A percentile compares a stretch with the other conserved stretches of the same genome.
Evolutionary conservation across 2,888 invertebrate genomes (phyloP).

Genomic region (Caenorhabditis imperialis): DNA sequence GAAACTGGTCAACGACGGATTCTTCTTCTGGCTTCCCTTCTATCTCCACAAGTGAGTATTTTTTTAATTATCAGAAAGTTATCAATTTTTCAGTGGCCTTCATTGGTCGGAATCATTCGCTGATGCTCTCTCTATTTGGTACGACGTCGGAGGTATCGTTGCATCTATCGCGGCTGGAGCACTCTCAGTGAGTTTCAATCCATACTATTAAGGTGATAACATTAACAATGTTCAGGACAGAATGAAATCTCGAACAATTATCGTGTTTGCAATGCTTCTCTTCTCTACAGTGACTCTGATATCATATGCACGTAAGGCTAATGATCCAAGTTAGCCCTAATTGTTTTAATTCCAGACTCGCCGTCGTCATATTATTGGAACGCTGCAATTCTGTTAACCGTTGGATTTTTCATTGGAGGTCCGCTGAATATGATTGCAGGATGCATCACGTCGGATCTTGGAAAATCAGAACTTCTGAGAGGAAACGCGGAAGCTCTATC

Average conservation of each 20-base stretch:
- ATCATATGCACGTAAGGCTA: conserved; percentile 58
- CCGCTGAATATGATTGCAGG: conserved; percentile 80
- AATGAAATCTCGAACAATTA: conserved; percentile 65
- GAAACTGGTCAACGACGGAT: conserved; percentile 80
- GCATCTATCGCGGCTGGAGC: conserved; percentile 73
- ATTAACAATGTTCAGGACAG: no score
- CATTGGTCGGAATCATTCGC: conserved; percentile 66
- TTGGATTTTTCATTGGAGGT: conserved; percentile 80
- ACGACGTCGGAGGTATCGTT: conserved; percentile 80
- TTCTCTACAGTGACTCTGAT: conserved; percentile 59
- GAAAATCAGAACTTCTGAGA: conserved; percentile 71
- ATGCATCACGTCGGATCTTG: conserved; percentile 80
- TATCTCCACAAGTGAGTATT: conserved; percentile 72
- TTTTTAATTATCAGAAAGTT: background rate
- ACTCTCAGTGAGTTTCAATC: no score
- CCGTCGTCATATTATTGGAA: conserved; percentile 78
- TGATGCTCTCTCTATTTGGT: conserved; percentile 80
- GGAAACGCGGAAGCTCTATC: conserved; percentile 79
- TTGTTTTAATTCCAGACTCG: conserved; percentile 74
- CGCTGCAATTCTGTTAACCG: conserved; percentile 78
- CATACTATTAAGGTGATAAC: no score
- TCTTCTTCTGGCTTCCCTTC: conserved; percentile 81
- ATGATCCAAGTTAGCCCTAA: background rate
- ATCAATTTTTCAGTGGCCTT: conserved; percentile 37
- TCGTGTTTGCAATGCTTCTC: conserved; percentile 65